A percentile compares a stretch with the other conserved stretches of the same genome.
These are phyloP conservation scores for Agrochola macilenta DNA, from an alignment of 2,888 invertebrate genomes.

Conservation along the genomic window DNA sequence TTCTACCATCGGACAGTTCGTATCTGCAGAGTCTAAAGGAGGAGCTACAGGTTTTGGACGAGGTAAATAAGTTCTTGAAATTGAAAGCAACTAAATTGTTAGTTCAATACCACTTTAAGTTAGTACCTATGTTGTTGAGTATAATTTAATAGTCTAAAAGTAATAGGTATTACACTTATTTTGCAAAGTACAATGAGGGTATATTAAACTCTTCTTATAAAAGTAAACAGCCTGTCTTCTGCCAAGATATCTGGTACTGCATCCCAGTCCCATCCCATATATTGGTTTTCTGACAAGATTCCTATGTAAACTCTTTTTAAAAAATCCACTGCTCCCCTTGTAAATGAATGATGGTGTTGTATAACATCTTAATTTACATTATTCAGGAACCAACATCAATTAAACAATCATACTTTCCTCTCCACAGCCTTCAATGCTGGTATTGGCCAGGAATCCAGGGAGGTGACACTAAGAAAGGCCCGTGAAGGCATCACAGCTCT, in stretches of 20 bases:
- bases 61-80: slow-evolving; percentile 78
- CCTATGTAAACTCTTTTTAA: not conserved
- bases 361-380: not conserved
- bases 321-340: not conserved
- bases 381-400: not conserved
- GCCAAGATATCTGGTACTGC: not conserved
- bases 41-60: slow-evolving; percentile 95
- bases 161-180: no score
- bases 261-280: not conserved
- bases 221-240: not conserved
- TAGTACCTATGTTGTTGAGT: not conserved
- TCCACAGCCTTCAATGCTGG: slow-evolving; percentile 94
- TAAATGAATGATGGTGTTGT: not conserved
- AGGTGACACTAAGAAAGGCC: slow-evolving; percentile 97
- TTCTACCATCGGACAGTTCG: slow-evolving; percentile 98
- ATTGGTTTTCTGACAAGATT: not conserved
- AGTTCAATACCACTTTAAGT: not conserved
- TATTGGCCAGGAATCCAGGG: slow-evolving; percentile 96
- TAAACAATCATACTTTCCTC: not conserved
- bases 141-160: not conserved
- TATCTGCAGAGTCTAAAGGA: slow-evolving; percentile 96
- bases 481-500: slow-evolving; percentile 95
- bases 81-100: no score
- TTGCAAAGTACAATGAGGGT: not conserved
- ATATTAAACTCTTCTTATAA: no score